Evolutionary conservation across 2,113 vertebrate species (phyloP).

Genomic region (Antigone vipio): DNA sequence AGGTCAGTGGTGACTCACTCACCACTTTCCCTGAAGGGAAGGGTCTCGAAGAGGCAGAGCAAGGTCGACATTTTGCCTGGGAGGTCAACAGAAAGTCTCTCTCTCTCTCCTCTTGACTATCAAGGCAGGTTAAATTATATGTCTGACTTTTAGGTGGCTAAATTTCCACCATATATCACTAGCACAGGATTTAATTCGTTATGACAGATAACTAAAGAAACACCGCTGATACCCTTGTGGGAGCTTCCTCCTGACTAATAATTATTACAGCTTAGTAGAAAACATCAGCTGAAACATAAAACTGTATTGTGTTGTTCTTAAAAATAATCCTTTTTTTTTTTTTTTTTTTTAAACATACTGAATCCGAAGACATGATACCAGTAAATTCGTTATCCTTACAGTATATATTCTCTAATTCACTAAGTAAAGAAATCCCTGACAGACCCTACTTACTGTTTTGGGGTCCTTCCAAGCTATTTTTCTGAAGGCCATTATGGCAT

Average conservation of each 20-base stretch:
- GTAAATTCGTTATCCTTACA: neutral
- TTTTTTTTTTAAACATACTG: too few relatives aligned
- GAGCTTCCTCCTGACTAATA: neutral
- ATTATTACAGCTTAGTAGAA: neutral
- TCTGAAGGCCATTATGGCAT: conserved; percentile 81
- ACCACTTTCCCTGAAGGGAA: neutral
- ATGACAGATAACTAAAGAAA: neutral
- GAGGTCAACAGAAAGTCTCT: neutral
- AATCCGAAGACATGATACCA: neutral
- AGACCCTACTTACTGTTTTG: conserved; percentile 69
- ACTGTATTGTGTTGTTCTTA: neutral
- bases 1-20: neutral
- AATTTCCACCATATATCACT: neutral
- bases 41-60: neutral
- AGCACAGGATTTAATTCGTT: neutral
- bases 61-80: neutral
- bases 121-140: neutral
- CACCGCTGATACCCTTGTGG: neutral
- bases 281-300: neutral
- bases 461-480: conserved; percentile 79
- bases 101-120: neutral
- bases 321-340: neutral
- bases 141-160: neutral
- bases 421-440: neutral
- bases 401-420: neutral